Base-by-base conservation (phyloP, 30 jellyfish, hydroid and myxozoan genomes). In the Turritopsis dohrnii region DNA sequence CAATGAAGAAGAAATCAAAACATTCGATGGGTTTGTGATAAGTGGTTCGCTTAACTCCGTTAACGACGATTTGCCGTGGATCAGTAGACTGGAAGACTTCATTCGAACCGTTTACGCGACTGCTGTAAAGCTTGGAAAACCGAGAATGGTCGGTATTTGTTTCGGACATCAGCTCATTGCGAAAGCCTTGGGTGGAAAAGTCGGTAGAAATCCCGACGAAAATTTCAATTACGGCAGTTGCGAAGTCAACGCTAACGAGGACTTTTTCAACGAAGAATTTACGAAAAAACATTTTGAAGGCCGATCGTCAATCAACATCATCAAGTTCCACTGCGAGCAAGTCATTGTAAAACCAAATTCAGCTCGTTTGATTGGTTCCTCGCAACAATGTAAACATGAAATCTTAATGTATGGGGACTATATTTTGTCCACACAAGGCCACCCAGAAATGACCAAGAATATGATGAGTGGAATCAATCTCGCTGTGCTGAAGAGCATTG, bases 161-260 rank as follows among this genome's bases (percentile, higher is more conserved):
- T 90, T 90, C 66, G 95, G 91, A 7, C 97, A 90, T 71, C 97
- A 90, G 79, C 88, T 87, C 28, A 79, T 83, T 23, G 84, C 84
- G 80, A 90, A 90, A 74, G 96, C 97, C 8, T 69, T 90, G 52
- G 97, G 97, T 1, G 97, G 97, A 19, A 28, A 18, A 18, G 91
- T 90, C 54, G 96, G 88, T 5, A 18, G 28, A 1, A 90, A 86
- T 74, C 87, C 93, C 21, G 65, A 72, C 7, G 84, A 81, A 16
- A 72, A 82, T 71, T 90, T 90, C 79, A 88, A 74, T 22, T 82
- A 88, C 86, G 81, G 84, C 54, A 80, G 84, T 19, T 93, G 84
- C 26, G 81, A 75, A 0, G 69, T 90, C 22, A 29, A 73, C 29
- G 84, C 83, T 24, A 73, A 30, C 16, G 80, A 83, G 29, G 75